These are phyloP conservation scores for Nomia melanderi DNA, from an alignment of 1,140 invertebrate genomes.

Conservation along the genomic window DNA sequence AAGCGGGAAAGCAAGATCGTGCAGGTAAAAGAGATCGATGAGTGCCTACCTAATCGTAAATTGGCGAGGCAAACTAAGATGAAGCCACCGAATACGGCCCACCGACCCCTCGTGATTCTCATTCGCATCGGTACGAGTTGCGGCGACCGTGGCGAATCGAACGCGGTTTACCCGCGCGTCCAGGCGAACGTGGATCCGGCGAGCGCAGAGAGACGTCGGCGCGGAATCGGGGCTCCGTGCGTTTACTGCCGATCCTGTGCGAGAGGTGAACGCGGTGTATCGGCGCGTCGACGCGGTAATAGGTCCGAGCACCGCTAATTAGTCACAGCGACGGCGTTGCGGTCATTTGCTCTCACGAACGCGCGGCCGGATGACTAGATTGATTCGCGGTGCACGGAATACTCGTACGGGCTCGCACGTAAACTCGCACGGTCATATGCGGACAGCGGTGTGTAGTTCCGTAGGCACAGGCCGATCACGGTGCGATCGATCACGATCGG, in stretches of 20 bases:
- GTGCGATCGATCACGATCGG: conserved; percentile 57
- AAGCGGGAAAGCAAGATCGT: too few species aligned
- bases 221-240: too few species aligned
- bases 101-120: conserved; percentile 48
- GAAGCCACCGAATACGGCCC: conserved; percentile 60
- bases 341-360: conserved; percentile 21
- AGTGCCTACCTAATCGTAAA: conserved; percentile 65
- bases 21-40: background rate
- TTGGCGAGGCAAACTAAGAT: conserved; percentile 60
- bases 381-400: conserved; percentile 27
- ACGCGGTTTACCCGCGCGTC: background rate
- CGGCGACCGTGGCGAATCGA: background rate
- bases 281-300: too few species aligned
- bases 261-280: too few species aligned
- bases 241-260: too few species aligned
- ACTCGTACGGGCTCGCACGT: conserved; percentile 29
- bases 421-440: conserved; percentile 21
- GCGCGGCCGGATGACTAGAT: conserved; percentile 27
- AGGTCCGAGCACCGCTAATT: too few species aligned
- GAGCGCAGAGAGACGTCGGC: background rate
- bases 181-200: background rate
- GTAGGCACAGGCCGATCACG: background rate
- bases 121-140: conserved; percentile 49
- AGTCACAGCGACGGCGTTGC: conserved; percentile 31
- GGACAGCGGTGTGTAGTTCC: background rate